phyloP scores from a whole-genome alignment of 2,797 vertebrate species.

The Lycodopsis pacificus region DNA sequence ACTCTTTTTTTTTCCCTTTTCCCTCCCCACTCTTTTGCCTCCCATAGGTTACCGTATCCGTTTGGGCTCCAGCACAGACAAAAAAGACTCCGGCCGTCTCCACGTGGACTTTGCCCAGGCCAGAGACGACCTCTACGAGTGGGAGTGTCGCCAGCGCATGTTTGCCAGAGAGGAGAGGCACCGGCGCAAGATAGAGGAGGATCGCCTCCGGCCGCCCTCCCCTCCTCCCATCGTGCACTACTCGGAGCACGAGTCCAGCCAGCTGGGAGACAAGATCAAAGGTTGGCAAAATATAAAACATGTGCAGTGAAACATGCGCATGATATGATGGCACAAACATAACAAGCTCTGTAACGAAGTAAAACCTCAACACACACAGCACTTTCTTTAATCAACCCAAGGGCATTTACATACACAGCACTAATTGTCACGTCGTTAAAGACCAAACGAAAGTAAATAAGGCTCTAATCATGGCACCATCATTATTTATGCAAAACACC shows the following conservation, averaged over 20 bases:
- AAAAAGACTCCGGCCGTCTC: conserved; percentile 94
- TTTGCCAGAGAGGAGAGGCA: conserved; percentile 94
- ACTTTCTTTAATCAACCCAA: neutral
- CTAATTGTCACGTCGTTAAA: neutral
- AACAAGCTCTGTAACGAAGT: neutral
- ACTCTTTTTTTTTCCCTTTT: neutral
- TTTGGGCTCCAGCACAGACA: conserved; percentile 96
- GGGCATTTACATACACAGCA: neutral
- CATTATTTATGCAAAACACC: conserved; percentile 10
- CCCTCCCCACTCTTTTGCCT: neutral
- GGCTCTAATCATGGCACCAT: neutral
- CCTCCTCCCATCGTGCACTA: conserved; percentile 95
- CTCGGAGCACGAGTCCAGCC: conserved; percentile 93
- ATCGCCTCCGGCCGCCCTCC: conserved; percentile 90
- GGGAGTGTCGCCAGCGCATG: conserved; percentile 96
- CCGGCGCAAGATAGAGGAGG: conserved; percentile 91
- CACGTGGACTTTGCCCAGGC: conserved; percentile 97
- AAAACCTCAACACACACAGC: neutral
- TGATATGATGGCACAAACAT: neutral
- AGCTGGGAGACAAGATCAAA: conserved; percentile 94
- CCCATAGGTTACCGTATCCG: conserved; percentile 91
- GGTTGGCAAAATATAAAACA: conserved; percentile 73
- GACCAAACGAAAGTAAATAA: neutral
- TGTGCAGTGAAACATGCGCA: neutral
- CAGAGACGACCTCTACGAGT: conserved; percentile 95